phyloP scores from a whole-genome alignment of 2,797 vertebrate species.

The Capromys pilorides region DNA sequence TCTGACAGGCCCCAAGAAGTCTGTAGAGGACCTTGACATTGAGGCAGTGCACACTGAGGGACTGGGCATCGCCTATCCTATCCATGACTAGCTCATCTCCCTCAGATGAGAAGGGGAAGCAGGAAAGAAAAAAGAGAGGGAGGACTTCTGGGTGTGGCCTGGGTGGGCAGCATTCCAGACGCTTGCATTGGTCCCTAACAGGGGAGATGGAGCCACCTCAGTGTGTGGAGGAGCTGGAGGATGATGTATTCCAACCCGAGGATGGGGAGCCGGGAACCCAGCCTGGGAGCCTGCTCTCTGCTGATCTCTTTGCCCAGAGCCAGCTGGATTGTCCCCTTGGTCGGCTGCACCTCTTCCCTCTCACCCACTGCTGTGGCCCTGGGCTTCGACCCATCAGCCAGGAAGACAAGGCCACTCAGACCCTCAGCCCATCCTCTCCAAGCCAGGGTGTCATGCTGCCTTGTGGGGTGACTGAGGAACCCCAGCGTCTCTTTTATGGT shows the following conservation, averaged over 20 bases:
- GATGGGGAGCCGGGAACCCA: conserved; percentile 86
- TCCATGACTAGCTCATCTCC: background rate
- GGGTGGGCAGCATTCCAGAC: conserved; percentile 64
- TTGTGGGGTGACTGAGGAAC: conserved; percentile 89
- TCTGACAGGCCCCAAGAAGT: background rate
- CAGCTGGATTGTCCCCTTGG: conserved; percentile 87
- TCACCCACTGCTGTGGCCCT: conserved; percentile 90
- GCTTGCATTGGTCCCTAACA: conserved; percentile 77
- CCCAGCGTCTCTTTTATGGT: conserved; percentile 90
- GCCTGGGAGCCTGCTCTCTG: conserved; percentile 86
- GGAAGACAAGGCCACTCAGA: conserved; percentile 91
- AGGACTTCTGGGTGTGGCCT: conserved; percentile 47
- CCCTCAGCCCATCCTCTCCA: conserved; percentile 87
- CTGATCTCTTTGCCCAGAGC: conserved; percentile 87
- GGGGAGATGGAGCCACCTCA: conserved; percentile 87
- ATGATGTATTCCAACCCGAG: conserved; percentile 89
- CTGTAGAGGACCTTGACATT: background rate
- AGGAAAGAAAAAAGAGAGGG: background rate
- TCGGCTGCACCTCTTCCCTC: conserved; percentile 88
- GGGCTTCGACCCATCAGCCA: conserved; percentile 86
- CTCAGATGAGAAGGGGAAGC: background rate
- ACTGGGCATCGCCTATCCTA: background rate
- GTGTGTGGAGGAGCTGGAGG: conserved; percentile 89
- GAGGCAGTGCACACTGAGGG: background rate
- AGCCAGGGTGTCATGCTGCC: conserved; percentile 90